Conservation (phyloP, 2,113 vertebrate species). For the Scomber colias region DNA sequence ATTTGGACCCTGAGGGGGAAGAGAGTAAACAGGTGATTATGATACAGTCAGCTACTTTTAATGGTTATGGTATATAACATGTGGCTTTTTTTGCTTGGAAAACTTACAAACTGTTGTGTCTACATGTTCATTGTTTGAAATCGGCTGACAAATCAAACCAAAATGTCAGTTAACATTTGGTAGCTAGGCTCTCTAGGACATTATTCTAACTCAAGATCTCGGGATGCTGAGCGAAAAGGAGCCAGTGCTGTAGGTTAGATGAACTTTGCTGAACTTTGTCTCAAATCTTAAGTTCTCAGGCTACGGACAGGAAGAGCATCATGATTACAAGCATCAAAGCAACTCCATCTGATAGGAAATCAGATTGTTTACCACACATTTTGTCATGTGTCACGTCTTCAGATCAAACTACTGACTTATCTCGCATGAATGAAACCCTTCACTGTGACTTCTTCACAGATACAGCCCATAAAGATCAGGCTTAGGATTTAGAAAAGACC, state of each 20-base stretch:
- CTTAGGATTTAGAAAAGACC: conserved; percentile 14
- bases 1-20: conserved; percentile 91
- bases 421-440: conserved; percentile 50
- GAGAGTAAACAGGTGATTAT: background rate
- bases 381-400: conserved; percentile 33
- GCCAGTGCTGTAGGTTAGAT: background rate
- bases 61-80: background rate
- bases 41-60: background rate
- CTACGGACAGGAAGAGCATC: conserved; percentile 1
- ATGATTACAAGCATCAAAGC: conserved; percentile 59
- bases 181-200: background rate
- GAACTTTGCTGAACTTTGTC: conserved; percentile 25
- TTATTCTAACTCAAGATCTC: background rate
- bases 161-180: conserved; percentile 8
- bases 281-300: conserved; percentile 10
- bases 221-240: background rate
- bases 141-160: background rate
- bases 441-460: background rate
- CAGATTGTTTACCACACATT: conserved; percentile 36
- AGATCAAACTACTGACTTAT: conserved; percentile 20
- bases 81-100: too few relatives aligned
- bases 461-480: background rate
- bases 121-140: background rate
- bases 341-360: conserved; percentile 47
- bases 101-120: too few relatives aligned